Percentiles rank a stretch among this genome's conserved stretches.
phyloP scores from a whole-genome alignment of 2,797 vertebrate species.

The Acanthopagrus latus region DNA sequence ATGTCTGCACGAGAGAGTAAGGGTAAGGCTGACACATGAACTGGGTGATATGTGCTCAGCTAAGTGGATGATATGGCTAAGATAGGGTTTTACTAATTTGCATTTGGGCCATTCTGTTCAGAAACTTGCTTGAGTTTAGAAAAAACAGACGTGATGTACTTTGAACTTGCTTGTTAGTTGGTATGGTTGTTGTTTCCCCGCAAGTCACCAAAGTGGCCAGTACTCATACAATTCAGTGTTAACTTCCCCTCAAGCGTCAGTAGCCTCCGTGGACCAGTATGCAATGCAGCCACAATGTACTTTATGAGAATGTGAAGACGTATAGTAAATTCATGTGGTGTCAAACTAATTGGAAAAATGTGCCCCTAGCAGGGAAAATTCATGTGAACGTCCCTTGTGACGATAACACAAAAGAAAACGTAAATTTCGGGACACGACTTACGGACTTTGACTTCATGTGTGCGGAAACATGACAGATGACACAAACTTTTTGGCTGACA shows the following conservation, averaged over 20 bases:
- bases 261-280: background rate
- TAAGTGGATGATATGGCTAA: background rate
- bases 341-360: no score
- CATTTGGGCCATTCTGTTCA: background rate
- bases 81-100: background rate
- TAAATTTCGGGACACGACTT: no score
- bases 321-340: no score
- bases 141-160: background rate
- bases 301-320: background rate
- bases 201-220: background rate
- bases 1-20: background rate
- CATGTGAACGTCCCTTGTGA: no score
- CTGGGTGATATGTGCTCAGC: background rate
- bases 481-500: no score
- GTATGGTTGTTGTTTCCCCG: background rate
- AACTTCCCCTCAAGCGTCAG: background rate
- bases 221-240: background rate
- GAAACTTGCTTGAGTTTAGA: background rate
- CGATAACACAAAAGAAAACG: no score
- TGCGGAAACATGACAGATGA: no score
- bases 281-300: background rate
- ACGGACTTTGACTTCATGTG: no score
- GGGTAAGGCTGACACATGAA: background rate
- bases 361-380: no score
- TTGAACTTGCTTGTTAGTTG: background rate